Evolutionary conservation across 2,113 vertebrate species (phyloP).

Genomic region (Solea senegalensis): DNA sequence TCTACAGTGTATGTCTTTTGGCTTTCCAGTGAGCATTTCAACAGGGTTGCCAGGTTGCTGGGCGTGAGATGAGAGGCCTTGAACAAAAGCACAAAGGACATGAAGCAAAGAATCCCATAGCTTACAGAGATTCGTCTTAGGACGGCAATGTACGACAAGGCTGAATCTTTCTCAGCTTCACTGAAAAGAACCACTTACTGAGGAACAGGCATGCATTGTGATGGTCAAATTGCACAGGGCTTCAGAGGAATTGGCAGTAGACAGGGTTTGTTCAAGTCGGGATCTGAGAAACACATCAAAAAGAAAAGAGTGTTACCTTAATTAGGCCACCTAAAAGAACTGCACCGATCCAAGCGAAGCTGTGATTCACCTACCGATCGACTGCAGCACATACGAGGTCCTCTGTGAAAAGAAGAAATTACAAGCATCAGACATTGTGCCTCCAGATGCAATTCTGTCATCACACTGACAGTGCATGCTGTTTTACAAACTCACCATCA

Average conservation of each 20-base stretch:
- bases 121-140: neutral
- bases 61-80: constrained; percentile 31
- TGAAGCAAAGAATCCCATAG: neutral
- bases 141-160: neutral
- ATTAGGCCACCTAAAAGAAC: too few relatives aligned
- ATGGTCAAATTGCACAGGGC: constrained; percentile 40
- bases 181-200: constrained; percentile 33
- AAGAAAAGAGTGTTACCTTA: too few relatives aligned
- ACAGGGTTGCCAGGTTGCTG: constrained; percentile 36
- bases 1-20: constrained; percentile 13
- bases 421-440: neutral
- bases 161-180: neutral
- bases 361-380: constrained; percentile 25
- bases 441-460: neutral
- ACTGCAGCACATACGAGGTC: constrained; percentile 39
- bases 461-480: neutral
- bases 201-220: constrained; percentile 50
- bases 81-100: neutral
- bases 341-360: too few relatives aligned
- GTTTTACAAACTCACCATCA: constrained; percentile 44
- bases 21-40: constrained; percentile 45
- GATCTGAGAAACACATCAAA: too few relatives aligned
- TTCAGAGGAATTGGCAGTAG: too few relatives aligned
- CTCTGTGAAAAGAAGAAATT: constrained; percentile 35
- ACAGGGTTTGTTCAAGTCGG: too few relatives aligned